These are phyloP conservation scores for Epirrhoe alternata DNA, from an alignment of 2,888 invertebrate genomes.

Conservation along the genomic window DNA sequence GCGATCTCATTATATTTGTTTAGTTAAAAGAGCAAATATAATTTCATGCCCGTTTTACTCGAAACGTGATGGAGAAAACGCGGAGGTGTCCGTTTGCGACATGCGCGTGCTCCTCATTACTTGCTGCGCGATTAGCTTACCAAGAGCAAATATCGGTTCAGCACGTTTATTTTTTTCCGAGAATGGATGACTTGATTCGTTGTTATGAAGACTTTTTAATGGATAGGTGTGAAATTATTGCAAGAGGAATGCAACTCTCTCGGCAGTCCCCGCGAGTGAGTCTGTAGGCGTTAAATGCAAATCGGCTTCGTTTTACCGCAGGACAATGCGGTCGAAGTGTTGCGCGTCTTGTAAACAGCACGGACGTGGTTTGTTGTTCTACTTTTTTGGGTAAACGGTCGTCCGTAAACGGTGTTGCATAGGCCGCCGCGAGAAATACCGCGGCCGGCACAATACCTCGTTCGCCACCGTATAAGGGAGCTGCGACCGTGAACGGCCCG, in stretches of 20 bases:
- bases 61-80: conserved; percentile 56
- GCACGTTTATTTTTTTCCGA: conserved; percentile 46
- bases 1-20: conserved; percentile 52
- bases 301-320: conserved; percentile 74
- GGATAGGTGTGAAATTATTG: conserved; percentile 44
- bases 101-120: conserved; percentile 62
- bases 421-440: conserved; percentile 79
- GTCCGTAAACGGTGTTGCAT: conserved; percentile 77
- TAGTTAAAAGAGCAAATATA: conserved; percentile 64
- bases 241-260: conserved; percentile 63
- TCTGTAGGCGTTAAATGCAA: conserved; percentile 79
- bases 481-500: conserved; percentile 66
- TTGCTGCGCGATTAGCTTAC: conserved; percentile 56
- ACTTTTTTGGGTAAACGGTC: conserved; percentile 83
- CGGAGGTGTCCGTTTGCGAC: conserved; percentile 59
- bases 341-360: conserved; percentile 79
- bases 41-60: conserved; percentile 55
- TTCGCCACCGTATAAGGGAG: conserved; percentile 73
- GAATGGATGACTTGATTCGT: conserved; percentile 35
- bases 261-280: conserved; percentile 49
- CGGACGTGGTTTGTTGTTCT: conserved; percentile 77
- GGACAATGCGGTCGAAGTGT: conserved; percentile 80
- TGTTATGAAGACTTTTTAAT: conserved; percentile 41
- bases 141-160: conserved; percentile 41
- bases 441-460: conserved; percentile 75